phyloP scores from a whole-genome alignment of 2,113 vertebrate genomes.

The Cyanoramphus novaezelandiae region DNA sequence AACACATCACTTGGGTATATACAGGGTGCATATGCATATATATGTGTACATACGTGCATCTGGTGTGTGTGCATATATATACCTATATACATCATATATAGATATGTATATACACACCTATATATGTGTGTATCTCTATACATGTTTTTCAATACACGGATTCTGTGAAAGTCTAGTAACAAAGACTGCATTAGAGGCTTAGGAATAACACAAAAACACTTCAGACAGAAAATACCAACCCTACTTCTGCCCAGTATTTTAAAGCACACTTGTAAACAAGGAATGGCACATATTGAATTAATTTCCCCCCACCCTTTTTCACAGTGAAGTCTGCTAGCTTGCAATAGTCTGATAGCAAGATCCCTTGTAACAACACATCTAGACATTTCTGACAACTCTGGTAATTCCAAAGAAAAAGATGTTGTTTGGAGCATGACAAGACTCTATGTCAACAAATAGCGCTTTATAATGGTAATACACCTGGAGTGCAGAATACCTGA shows the following conservation, averaged over 20 bases:
- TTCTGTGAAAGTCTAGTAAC: neutral
- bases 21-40: no score
- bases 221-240: neutral
- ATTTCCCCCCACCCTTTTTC: neutral
- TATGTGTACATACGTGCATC: no score
- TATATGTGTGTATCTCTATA: rapidly evolving
- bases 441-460: neutral
- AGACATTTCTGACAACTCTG: neutral
- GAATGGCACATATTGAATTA: neutral
- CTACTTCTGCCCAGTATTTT: neutral
- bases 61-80: neutral
- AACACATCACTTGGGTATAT: neutral
- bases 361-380: neutral
- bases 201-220: neutral
- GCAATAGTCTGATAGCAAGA: neutral
- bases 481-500: neutral
- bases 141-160: neutral
- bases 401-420: neutral
- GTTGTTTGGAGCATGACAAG: neutral
- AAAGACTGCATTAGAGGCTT: neutral
- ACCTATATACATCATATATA: neutral
- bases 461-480: neutral
- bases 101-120: neutral
- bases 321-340: neutral
- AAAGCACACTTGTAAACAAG: neutral